phyloP scores from a whole-genome alignment of 2,888 invertebrate genomes.

The Cheilosia vulpina region DNA sequence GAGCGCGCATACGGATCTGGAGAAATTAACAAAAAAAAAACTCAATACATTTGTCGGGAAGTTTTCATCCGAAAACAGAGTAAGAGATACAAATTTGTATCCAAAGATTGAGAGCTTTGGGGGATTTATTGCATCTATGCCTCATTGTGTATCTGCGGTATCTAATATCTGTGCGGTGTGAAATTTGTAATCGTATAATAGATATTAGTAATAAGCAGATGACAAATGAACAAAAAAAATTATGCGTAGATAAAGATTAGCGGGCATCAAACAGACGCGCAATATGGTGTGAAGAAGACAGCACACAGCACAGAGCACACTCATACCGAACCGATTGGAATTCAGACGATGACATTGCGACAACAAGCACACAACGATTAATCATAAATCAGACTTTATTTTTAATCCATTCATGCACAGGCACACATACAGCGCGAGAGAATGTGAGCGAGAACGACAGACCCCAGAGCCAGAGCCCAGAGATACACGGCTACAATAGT shows the following conservation, averaged over 20 bases:
- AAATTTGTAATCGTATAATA: slow-evolving; percentile 74
- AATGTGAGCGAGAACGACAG: neutral
- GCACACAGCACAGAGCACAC: too few species aligned
- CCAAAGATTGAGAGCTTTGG: slow-evolving; percentile 33
- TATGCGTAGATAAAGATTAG: slow-evolving; percentile 70
- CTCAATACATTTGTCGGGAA: slow-evolving; percentile 8
- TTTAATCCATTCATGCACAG: slow-evolving; percentile 65
- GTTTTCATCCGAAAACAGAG: slow-evolving; percentile 1
- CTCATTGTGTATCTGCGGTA: slow-evolving; percentile 12
- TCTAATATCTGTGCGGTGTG: slow-evolving; percentile 51
- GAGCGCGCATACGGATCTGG: slow-evolving; percentile 25
- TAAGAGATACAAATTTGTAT: slow-evolving; percentile 27
- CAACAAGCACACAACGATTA: slow-evolving; percentile 75
- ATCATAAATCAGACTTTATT: slow-evolving; percentile 77
- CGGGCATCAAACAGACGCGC: slow-evolving; percentile 28
- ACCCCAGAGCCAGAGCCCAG: too few species aligned
- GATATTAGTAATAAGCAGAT: slow-evolving; percentile 74
- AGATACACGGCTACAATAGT: neutral
- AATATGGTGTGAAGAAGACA: slow-evolving; percentile 36
- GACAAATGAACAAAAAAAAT: slow-evolving; percentile 72
- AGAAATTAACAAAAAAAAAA: slow-evolving; percentile 31
- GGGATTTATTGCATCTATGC: slow-evolving; percentile 40
- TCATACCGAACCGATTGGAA: slow-evolving; percentile 54
- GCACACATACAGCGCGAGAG: neutral
- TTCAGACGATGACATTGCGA: slow-evolving; percentile 76